These are phyloP conservation scores for Spongilla lacustris DNA, from an alignment of 37 sponge, comb jelly and placozoan genomes.

Conservation along the genomic window DNA sequence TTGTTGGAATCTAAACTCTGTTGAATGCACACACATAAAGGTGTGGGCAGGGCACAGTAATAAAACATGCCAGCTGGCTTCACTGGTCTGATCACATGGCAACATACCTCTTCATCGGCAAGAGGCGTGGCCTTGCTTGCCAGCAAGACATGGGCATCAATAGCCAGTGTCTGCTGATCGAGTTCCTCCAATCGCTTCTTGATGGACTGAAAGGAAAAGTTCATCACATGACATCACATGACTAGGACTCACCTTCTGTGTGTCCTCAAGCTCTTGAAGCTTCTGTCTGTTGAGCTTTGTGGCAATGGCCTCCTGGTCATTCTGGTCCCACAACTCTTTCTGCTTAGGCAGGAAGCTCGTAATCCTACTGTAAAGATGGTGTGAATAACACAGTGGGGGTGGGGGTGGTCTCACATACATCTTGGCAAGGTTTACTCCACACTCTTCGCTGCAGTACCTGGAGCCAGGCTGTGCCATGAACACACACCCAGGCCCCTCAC, in stretches of 20 bases:
- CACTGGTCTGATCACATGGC: background rate
- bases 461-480: slow-evolving; percentile 84
- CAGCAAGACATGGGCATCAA: slow-evolving; percentile 46
- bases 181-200: slow-evolving; percentile 38
- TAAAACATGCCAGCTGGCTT: background rate
- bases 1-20: slow-evolving; percentile 45
- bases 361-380: slow-evolving; percentile 62
- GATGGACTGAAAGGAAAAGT: slow-evolving; percentile 39
- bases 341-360: slow-evolving; percentile 48
- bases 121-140: slow-evolving; percentile 16
- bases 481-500: slow-evolving; percentile 86
- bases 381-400: too few species aligned
- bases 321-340: background rate
- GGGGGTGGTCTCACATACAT: slow-evolving; percentile 37
- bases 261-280: slow-evolving; percentile 47
- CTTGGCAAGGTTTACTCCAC: slow-evolving; percentile 88
- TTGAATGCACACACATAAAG: background rate
- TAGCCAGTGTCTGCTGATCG: slow-evolving; percentile 36
- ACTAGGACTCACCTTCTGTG: slow-evolving; percentile 47
- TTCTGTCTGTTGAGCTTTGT: slow-evolving; percentile 44
- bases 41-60: background rate
- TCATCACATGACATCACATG: background rate
- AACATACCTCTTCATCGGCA: slow-evolving; percentile 37
- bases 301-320: slow-evolving; percentile 37
- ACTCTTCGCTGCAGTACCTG: slow-evolving; percentile 96